Evolutionary conservation across 1,140 invertebrate genomes (phyloP).

Genomic region (Mya arenaria): DNA sequence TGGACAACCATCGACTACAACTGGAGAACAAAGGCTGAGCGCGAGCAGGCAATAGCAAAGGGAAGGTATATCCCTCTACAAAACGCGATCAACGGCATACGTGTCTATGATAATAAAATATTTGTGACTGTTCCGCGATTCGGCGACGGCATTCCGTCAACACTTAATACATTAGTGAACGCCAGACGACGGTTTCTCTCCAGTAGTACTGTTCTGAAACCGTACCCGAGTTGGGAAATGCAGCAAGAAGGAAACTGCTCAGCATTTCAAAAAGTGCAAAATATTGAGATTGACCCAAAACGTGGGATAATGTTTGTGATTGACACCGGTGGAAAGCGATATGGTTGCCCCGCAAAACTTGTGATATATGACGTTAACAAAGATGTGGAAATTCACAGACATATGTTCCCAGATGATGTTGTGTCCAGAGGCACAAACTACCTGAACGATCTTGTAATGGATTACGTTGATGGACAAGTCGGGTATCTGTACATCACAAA

Average conservation of each 20-base stretch:
- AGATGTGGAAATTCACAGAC: conserved; percentile 39
- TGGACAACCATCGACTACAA: conserved; percentile 55
- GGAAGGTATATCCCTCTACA: conserved; percentile 40
- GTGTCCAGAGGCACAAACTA: conserved; percentile 45
- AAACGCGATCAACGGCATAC: conserved; percentile 49
- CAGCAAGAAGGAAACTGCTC: conserved; percentile 60
- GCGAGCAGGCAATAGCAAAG: conserved; percentile 1
- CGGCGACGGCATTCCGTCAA: conserved; percentile 56
- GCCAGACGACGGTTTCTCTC: not conserved
- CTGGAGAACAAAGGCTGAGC: conserved; percentile 33
- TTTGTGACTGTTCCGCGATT: conserved; percentile 63
- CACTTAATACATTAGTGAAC: conserved; percentile 54
- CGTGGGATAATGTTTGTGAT: conserved; percentile 62
- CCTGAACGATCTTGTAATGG: conserved; percentile 63
- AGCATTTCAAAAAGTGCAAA: conserved; percentile 63
- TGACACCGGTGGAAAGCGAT: conserved; percentile 54
- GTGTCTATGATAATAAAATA: conserved; percentile 57
- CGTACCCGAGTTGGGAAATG: conserved; percentile 60
- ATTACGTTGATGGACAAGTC: conserved; percentile 55
- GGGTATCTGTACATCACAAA: conserved; percentile 63
- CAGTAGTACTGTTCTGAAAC: conserved; percentile 47
- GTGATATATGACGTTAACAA: conserved; percentile 57
- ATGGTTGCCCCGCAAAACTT: conserved; percentile 60
- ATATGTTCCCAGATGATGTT: conserved; percentile 54
- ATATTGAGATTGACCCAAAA: conserved; percentile 66